Evolutionary conservation across 2,113 vertebrate genomes (phyloP), one percentile per base, ranked within the genome.

Genomic region (Brachyhypopomus occidentalis): DNA sequence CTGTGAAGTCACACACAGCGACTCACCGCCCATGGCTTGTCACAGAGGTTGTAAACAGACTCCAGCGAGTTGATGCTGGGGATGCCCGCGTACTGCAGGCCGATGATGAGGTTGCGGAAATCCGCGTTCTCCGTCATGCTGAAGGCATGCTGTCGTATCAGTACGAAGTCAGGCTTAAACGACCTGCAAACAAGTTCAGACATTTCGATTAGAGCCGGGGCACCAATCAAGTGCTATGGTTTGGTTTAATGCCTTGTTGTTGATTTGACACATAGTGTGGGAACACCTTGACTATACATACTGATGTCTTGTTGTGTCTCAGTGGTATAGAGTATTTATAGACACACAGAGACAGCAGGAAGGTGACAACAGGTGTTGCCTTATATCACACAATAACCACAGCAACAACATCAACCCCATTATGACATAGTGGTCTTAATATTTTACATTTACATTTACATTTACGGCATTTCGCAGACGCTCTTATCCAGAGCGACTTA

Each of bases 81-180:
- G 23, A 97, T 85, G 12, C 95, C 96, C 2, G 96, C 96, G 0
- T 98, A 98, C 87, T 98, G 96, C 92, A 98, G 92, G 1, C 96
- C 97, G 2, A 98, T 97, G 86, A 98, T 87, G 67, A 98, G 87
- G 89, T 96, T 97, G 19, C 97, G 96, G 89, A 97, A 98, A 71
- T 98, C 97, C 84, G 98, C 96, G 0, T 97, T 96, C 86, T 97
- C 95, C 0, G 95, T 96, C 97, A 98, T 98, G 60, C 96, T 96
- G 85, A 95, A 96, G 0, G 96, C 96, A 1, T 98, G 97, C 80
- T 98, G 97, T 72, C 97, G 95, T 77, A 98, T 92, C n/a, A 98
- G 94, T 81, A 98, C 95, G 48, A 98, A 98, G 90, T 98, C 97
- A 19, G 97, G 97, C 87, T 95, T 94, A 91, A 98, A 96, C 0